Evolutionary conservation across 2,888 invertebrate genomes (phyloP).

Genomic region (Arge pagana): DNA sequence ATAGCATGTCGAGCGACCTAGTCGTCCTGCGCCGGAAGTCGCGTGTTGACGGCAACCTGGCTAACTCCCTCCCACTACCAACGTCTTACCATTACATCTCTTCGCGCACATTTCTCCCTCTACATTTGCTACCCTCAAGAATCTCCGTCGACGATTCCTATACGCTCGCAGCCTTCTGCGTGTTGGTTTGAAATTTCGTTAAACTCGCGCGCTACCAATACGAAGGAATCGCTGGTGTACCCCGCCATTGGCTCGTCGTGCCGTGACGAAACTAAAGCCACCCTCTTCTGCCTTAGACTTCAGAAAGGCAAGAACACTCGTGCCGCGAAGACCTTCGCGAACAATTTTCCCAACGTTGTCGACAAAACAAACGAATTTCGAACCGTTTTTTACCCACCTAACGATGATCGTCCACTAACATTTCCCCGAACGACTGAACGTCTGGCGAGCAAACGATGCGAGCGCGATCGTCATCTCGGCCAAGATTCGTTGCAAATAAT

Average conservation of each 20-base stretch:
- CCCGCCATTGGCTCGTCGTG: slow-evolving; percentile 51
- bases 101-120: too few species aligned
- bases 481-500: slow-evolving; percentile 2
- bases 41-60: slow-evolving; percentile 51
- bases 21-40: slow-evolving; percentile 52
- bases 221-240: too few species aligned
- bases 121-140: slow-evolving; percentile 19
- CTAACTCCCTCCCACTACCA: slow-evolving; percentile 26
- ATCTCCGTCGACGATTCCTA: slow-evolving; percentile 26
- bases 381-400: background rate
- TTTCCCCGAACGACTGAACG: too few species aligned
- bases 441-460: too few species aligned
- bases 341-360: background rate
- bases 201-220: too few species aligned
- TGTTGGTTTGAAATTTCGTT: too few species aligned
- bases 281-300: slow-evolving; percentile 42
- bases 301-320: slow-evolving; percentile 49
- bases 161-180: too few species aligned
- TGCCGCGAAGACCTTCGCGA: slow-evolving; percentile 34
- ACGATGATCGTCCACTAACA: too few species aligned
- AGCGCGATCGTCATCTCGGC: background rate
- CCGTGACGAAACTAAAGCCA: slow-evolving; percentile 42
- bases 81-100: slow-evolving; percentile 14
- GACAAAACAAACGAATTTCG: background rate
- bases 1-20: slow-evolving; percentile 18